Evolutionary conservation across 2,113 vertebrate species (phyloP), one percentile per base, ranked within the genome.

Genomic region (Myotis davidii): DNA sequence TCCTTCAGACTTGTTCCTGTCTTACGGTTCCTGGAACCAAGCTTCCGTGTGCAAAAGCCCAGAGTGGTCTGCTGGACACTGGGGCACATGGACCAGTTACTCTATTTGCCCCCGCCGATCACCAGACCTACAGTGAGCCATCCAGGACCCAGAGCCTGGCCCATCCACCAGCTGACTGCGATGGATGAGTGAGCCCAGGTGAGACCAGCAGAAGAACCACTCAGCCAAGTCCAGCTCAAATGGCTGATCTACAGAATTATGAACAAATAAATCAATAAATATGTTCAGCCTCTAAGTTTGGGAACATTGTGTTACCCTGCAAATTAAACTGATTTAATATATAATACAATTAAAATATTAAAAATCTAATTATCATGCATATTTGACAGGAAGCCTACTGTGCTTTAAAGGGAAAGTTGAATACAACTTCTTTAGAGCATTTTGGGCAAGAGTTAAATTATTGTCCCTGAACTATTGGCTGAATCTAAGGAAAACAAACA

Each of bases 261-360:
- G 4, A 84, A 56, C 29, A 39, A 64, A 34, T 32, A 50, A 86
- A 73, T 79, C 64, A 86, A 73, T 79, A 70, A 67, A 82, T 39
- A 42, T 67, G 59, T 72, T 59, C 83, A 83, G 73, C 3, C 27
- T 86, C 32, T 76, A n/a, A 1, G 2, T 92, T 76, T 92, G 37
- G 29, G 17, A 20, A 50, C 50, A 10, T 87, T 95, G 87, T 76
- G 5, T 78, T 88, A 61, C 10, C 45, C 8, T 52, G 52, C 6
- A 65, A 95, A 95, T 90, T 65, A 91, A 94, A 29, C 27, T 34
- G 23, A 61, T 70, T 90, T 81, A 45, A 34, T 92, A 59, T 74
- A 64, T 6, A 61, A 72, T 48, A 95, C 73, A 84, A 52, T 50
- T 18, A 72, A 25, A 34, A 69, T 32, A 37, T 74, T 77, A 87